Base-by-base conservation (phyloP, 92 coral and sea anemone species). In the Diadumene lineata region DNA sequence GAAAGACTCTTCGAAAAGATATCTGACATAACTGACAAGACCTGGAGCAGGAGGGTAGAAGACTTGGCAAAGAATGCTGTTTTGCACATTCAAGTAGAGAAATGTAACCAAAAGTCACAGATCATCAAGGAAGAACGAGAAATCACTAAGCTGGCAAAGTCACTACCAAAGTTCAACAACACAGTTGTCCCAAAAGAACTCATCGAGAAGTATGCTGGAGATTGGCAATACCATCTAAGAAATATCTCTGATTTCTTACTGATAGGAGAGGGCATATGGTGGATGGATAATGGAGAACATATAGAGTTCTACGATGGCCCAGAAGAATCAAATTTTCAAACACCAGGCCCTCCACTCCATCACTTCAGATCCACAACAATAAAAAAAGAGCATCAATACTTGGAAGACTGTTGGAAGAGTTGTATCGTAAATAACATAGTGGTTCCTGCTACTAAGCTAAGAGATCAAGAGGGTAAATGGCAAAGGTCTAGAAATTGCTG, bases 281-380 rank as follows among this genome's bases (percentile, higher is more conserved):
- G 94, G 92, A 79, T 22, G 3, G 88, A 86, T 56, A 44, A 16
- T 25, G 82, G 73, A 27, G 86, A 73, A 22, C 75, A 67, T 28
- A 78, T 82, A 46, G 84, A 86, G 66, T 89, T 86, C 74, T 79
- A 81, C 69, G 90, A 89, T 57, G 85, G 87, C n/a, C 79, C 83
- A 30, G 79, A 78, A 16, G 83, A 77, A 62, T 10, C 50, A 7
- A 2, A 34, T 32, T 81, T 81, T 55, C 31, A 73, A 48, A 53
- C 72, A 56, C 51, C 73, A 55, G 46, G 87, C 27, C 79, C 84
- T 19, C 1, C 10, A 23, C 86, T 81, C 2, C 82, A 67, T 56
- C 86, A 81, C 63, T 68, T 78, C 18, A 43, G 78, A 0, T 81
- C 80, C 28, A 56, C 60, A 17, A 57, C 82, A n/a, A 82, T 82